Base-by-base conservation (phyloP, 2,888 invertebrate genomes). In the Lochmaea capreae region DNA sequence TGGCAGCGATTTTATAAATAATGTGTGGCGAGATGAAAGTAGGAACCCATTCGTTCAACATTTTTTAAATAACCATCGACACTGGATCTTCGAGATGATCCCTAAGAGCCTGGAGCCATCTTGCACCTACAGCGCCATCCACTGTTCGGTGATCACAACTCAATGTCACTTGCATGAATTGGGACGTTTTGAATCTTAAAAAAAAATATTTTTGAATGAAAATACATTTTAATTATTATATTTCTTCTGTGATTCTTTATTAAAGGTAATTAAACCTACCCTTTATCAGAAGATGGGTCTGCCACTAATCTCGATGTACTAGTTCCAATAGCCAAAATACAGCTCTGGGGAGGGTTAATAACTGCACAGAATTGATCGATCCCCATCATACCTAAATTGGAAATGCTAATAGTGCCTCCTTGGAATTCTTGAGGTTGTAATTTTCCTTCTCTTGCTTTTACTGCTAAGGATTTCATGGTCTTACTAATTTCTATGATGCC, bases 111-210 rank as follows among this genome's bases (percentile, higher is more conserved):
- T 94, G 90, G 84, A 99, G 90, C 98, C 98, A 99, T 85, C 94
- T 92, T 2, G 99, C 99, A 70, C 98, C 99, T 5, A 99, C 95
- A 80, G 99, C 99, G 65, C 99, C 99, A 87, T 99, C 99, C 9
- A 99, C 95, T 33, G 97, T 97, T 83, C 99, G 91, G 87, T 99
- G 99, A 89, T 99, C 99, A 83, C 97, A 97, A 80, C 98, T 98
- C 76, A 99, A 90, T 18, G 99, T 99, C 74, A 98, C 97, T 58
- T 92, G 92, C 89, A 99, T 92, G 85, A 93, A 92, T 80, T 93
- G 92, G 2, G 93, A 92, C 81, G 90, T 89, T 80, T 90, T 91
- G 87, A 92, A 95, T 81, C 95, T 95, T 58, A 22, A 22, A 5
- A 43, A 42, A 42, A 58, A 10, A 22, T 22, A 57, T 4, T 33